Evolutionary conservation across 2,888 invertebrate species (phyloP).

Genomic region (Coenonympha arcania): DNA sequence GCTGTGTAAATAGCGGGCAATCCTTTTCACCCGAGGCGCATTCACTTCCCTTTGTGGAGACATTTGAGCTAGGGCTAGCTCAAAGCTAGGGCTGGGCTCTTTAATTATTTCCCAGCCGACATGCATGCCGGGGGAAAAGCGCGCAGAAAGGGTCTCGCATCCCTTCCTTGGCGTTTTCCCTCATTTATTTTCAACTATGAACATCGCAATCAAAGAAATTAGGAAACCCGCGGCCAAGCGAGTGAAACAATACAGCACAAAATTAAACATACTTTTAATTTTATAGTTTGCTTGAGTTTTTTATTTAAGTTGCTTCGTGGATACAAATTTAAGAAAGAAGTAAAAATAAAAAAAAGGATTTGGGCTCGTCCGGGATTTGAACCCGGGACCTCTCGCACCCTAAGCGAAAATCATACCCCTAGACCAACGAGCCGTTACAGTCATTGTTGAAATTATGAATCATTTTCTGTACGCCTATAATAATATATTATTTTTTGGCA

Average conservation of each 20-base stretch:
- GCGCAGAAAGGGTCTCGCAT: slow-evolving; percentile 38
- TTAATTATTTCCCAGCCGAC: slow-evolving; percentile 61
- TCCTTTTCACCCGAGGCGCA: slow-evolving; percentile 52
- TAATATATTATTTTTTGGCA: not conserved
- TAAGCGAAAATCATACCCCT: slow-evolving; percentile 76
- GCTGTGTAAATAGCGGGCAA: slow-evolving; percentile 44
- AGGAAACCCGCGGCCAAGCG: slow-evolving; percentile 5
- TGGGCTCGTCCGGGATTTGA: slow-evolving; percentile 76
- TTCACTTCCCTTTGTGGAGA: slow-evolving; percentile 52
- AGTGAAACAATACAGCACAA: not conserved
- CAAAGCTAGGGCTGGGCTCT: slow-evolving; percentile 54
- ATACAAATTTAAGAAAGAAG: not conserved
- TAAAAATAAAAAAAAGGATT: slow-evolving; percentile 29
- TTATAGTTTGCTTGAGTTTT: not conserved
- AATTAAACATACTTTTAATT: no score
- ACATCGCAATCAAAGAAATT: slow-evolving; percentile 20
- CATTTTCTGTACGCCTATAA: not conserved
- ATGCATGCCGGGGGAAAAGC: slow-evolving; percentile 41
- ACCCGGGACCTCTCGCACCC: slow-evolving; percentile 76
- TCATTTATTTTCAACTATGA: slow-evolving; percentile 22
- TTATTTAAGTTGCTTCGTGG: not conserved
- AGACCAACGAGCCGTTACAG: slow-evolving; percentile 71
- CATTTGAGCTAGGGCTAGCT: slow-evolving; percentile 48
- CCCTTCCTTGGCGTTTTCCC: slow-evolving; percentile 30
- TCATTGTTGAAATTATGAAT: not conserved